A percentile compares a stretch with the other conserved stretches of the same genome.
phyloP scores from a whole-genome alignment of 2,888 invertebrate genomes.

The Leptopilina myrica region DNA sequence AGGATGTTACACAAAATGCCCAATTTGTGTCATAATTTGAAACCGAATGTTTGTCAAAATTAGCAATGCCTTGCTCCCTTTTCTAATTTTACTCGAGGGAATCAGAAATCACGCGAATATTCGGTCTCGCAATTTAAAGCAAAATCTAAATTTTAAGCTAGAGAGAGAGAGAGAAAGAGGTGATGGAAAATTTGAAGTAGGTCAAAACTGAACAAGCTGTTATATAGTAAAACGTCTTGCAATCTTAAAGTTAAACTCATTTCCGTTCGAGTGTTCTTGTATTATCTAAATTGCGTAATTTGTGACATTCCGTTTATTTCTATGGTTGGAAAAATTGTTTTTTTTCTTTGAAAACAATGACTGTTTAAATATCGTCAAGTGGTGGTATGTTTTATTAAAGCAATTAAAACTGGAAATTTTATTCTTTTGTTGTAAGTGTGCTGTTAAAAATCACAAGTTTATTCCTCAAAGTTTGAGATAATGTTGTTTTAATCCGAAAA shows the following conservation, averaged over 20 bases:
- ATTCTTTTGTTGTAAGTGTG: too few relatives aligned
- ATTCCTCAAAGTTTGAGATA: too few relatives aligned
- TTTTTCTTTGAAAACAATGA: too few relatives aligned
- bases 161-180: background rate
- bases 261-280: background rate
- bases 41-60: background rate
- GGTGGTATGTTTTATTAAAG: too few relatives aligned
- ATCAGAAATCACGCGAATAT: background rate
- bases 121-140: background rate
- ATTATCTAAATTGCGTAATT: background rate
- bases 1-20: too few relatives aligned
- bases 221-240: background rate
- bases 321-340: too few relatives aligned
- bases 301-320: too few relatives aligned
- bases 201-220: background rate
- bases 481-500: too few relatives aligned
- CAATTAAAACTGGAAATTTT: too few relatives aligned
- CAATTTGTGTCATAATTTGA: too few relatives aligned
- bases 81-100: background rate
- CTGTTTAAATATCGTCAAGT: too few relatives aligned
- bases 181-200: conserved; percentile 12
- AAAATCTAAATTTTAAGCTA: background rate
- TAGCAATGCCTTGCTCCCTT: background rate
- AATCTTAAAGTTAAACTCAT: background rate
- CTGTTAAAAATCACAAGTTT: too few relatives aligned